phyloP scores from a whole-genome alignment of 2,888 invertebrate species.

The Scaeva pyrastri region DNA sequence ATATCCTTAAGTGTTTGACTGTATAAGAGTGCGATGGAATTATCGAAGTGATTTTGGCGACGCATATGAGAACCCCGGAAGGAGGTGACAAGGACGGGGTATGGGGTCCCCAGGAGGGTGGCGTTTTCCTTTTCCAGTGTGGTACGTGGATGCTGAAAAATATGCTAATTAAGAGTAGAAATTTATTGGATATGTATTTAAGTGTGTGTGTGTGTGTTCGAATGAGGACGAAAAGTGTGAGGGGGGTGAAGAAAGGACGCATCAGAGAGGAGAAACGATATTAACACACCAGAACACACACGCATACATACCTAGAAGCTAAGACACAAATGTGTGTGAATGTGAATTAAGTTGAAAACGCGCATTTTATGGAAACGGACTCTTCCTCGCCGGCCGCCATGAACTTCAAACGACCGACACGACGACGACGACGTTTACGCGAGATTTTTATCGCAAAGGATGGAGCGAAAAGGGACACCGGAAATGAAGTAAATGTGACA shows the following conservation, averaged over 20 bases:
- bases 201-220: conserved; percentile 7
- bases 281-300: conserved; percentile 43
- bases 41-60: conserved; percentile 72
- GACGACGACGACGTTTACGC: conserved; percentile 47
- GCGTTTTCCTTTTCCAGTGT: no score
- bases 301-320: conserved; percentile 39
- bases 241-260: conserved; percentile 3
- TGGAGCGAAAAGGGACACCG: conserved; percentile 33
- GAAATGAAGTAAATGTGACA: conserved; percentile 69
- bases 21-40: conserved; percentile 73
- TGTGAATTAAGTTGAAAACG: conserved; percentile 43
- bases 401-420: conserved; percentile 41
- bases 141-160: conserved; percentile 70
- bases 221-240: conserved; percentile 1
- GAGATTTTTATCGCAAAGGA: conserved; percentile 39
- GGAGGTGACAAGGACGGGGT: not conserved
- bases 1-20: conserved; percentile 74
- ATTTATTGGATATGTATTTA: conserved; percentile 61
- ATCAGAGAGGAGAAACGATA: conserved; percentile 8
- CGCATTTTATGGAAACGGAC: conserved; percentile 64
- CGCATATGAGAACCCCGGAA: conserved; percentile 54
- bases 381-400: no score
- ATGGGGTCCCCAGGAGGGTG: not conserved
- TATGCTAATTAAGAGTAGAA: conserved; percentile 75
- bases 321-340: conserved; percentile 37